A percentile compares a stretch with the other conserved stretches of the same genome.
Evolutionary conservation across 2,113 vertebrate species (phyloP).

Genomic region (Callipepla californica): DNA sequence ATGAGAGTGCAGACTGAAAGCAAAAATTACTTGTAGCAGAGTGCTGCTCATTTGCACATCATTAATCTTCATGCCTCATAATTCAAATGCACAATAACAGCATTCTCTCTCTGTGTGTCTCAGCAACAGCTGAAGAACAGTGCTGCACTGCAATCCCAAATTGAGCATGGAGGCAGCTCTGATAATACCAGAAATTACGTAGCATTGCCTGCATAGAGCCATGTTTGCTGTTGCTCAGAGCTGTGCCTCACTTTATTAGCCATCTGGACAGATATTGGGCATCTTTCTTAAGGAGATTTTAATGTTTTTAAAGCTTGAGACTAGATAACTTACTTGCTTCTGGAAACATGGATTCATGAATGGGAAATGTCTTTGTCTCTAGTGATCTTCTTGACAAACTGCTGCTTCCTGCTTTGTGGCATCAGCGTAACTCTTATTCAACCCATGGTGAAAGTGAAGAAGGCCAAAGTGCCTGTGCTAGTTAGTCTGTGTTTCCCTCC

Average conservation of each 20-base stretch:
- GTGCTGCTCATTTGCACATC: conserved; percentile 48
- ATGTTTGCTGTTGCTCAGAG: neutral
- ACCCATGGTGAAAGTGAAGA: neutral
- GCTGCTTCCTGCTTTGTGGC: neutral
- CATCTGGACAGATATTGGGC: neutral
- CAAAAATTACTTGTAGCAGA: conserved; percentile 40
- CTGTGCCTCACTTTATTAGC: neutral
- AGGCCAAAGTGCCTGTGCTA: fast-evolving
- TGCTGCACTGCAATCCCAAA: neutral
- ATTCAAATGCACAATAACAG: conserved; percentile 35
- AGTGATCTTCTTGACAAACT: neutral
- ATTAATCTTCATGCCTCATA: conserved; percentile 39
- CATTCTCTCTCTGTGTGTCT: neutral
- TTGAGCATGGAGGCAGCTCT: neutral
- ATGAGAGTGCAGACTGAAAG: conserved; percentile 8
- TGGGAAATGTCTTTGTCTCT: neutral
- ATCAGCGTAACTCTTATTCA: neutral
- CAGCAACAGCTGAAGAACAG: conserved; percentile 11
- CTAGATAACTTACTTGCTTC: neutral
- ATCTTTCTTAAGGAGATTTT: neutral
- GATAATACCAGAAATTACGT: neutral
- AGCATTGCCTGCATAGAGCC: neutral
- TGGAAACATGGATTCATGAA: neutral
- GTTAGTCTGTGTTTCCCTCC: neutral
- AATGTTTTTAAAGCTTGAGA: neutral